A percentile compares a stretch with the other conserved stretches of the same genome.
Evolutionary conservation across 23 tunicate genomes (phyloP).

Genomic region (Trididemnum clinides): DNA sequence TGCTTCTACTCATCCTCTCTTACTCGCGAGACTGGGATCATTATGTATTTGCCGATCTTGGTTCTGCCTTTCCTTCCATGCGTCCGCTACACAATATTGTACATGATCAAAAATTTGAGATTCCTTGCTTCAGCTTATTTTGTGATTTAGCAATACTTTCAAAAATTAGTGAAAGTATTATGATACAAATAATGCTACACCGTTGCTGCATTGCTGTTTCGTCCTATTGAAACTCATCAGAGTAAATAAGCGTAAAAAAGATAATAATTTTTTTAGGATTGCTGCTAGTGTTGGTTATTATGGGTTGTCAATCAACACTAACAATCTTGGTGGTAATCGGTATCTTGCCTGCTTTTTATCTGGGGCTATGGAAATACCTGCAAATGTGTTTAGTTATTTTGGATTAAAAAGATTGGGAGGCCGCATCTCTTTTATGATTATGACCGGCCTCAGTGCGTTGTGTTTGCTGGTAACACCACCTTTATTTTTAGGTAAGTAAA

Average conservation of each 20-base stretch:
- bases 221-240: too few species aligned
- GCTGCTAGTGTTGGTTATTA: neutral
- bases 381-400: neutral
- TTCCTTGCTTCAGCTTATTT: too few species aligned
- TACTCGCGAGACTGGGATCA: too few species aligned
- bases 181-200: too few species aligned
- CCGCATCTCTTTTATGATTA: neutral
- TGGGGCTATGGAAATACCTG: constrained; percentile 6
- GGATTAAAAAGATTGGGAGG: constrained; percentile 2
- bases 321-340: constrained; percentile 5
- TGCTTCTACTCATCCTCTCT: too few species aligned
- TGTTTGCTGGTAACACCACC: neutral
- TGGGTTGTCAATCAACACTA: constrained; percentile 6
- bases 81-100: too few species aligned
- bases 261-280: neutral
- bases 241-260: too few species aligned
- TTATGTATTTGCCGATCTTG: too few species aligned
- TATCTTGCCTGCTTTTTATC: neutral
- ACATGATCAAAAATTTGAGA: neutral
- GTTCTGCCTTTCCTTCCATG: too few species aligned
- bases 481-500: neutral
- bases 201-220: too few species aligned
- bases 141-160: too few species aligned
- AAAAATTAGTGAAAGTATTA: too few species aligned
- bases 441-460: neutral